These are phyloP conservation scores for Cyclophora punctaria DNA, from an alignment of 2,888 invertebrate genomes.

Conservation along the genomic window DNA sequence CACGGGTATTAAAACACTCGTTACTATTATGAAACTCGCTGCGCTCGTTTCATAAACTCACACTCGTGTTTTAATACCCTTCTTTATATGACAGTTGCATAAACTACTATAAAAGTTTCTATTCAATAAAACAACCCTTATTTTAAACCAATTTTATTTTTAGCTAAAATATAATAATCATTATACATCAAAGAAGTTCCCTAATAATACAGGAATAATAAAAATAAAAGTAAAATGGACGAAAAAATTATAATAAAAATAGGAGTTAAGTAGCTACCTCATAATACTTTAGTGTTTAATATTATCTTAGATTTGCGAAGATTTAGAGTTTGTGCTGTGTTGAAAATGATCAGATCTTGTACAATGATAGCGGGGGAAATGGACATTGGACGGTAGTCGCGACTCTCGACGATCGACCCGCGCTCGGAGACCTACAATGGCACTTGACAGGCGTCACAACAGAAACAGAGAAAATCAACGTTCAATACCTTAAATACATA, in stretches of 20 bases:
- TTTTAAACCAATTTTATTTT: slow-evolving; percentile 76
- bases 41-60: no score
- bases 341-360: slow-evolving; percentile 42
- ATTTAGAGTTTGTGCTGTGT: slow-evolving; percentile 31
- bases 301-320: slow-evolving; percentile 8
- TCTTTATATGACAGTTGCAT: no score
- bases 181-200: slow-evolving; percentile 73
- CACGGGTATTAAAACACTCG: no score
- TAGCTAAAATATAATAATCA: slow-evolving; percentile 74
- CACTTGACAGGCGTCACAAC: slow-evolving; percentile 5
- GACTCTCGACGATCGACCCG: slow-evolving; percentile 9
- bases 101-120: no score
- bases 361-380: slow-evolving; percentile 33
- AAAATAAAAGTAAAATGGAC: slow-evolving; percentile 30
- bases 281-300: slow-evolving; percentile 34
- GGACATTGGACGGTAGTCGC: slow-evolving; percentile 60
- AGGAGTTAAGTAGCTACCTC: slow-evolving; percentile 49
- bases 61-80: no score
- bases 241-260: slow-evolving; percentile 25
- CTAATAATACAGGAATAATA: slow-evolving; percentile 61
- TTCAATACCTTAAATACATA: not conserved
- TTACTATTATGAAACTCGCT: no score
- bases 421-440: slow-evolving; percentile 19
- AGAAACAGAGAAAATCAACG: not conserved
- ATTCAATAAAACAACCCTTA: slow-evolving; percentile 41